Evolutionary conservation across 2,888 invertebrate species (phyloP).

Genomic region (Epistrophella euchroma): DNA sequence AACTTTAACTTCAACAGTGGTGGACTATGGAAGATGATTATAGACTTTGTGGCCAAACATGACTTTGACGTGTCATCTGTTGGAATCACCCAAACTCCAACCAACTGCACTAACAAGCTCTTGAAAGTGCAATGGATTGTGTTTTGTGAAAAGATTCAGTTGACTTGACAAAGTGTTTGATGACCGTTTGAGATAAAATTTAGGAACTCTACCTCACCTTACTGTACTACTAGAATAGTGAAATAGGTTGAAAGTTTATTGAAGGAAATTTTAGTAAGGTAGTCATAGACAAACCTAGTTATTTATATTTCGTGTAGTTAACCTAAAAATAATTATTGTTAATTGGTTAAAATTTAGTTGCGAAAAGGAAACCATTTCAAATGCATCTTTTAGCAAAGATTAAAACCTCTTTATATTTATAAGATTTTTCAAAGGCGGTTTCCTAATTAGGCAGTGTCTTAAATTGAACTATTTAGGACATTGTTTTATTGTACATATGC

Average conservation of each 20-base stretch:
- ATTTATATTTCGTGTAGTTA: too few relatives aligned
- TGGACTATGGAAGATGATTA: conserved; percentile 44
- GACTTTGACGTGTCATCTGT: conserved; percentile 69
- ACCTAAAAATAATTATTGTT: too few relatives aligned
- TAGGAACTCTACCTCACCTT: neutral
- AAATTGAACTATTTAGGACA: too few relatives aligned
- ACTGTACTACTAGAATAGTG: neutral
- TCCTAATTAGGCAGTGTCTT: too few relatives aligned
- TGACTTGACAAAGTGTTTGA: conserved; percentile 72
- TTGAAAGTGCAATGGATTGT: conserved; percentile 38
- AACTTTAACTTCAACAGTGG: conserved; percentile 40
- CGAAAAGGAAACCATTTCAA: too few relatives aligned
- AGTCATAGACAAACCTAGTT: neutral
- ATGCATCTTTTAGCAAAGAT: too few relatives aligned
- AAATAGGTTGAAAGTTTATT: conserved; percentile 4
- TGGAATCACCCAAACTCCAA: conserved; percentile 34
- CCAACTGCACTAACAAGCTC: conserved; percentile 59
- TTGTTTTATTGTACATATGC: too few relatives aligned
- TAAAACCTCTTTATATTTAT: too few relatives aligned
- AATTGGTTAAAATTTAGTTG: too few relatives aligned
- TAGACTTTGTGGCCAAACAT: conserved; percentile 58
- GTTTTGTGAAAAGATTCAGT: conserved; percentile 56
- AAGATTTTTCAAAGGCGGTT: too few relatives aligned
- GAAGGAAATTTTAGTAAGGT: neutral
- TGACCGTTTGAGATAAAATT: conserved; percentile 44